Conservation (phyloP, 2,113 vertebrate genomes). For the Orientallactaga bullata region DNA sequence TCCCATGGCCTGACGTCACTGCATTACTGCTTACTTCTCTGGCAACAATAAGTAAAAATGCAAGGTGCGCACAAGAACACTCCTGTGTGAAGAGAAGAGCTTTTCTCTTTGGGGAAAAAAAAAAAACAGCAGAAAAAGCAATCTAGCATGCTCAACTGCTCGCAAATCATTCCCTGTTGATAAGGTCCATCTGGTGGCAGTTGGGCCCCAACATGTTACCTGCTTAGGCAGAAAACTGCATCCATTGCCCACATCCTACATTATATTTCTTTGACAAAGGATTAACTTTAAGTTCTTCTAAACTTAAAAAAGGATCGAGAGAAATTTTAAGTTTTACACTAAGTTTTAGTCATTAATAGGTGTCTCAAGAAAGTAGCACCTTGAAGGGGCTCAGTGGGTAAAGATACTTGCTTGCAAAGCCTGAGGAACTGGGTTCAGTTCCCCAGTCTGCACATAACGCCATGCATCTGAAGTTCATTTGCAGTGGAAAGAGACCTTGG, state of each 20-base stretch:
- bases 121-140: not conserved
- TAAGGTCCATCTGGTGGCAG: fast-evolving
- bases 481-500: too few relatives aligned
- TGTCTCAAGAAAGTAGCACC: not conserved
- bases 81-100: constrained; percentile 28
- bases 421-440: too few relatives aligned
- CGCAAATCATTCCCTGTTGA: not conserved
- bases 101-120: too few relatives aligned
- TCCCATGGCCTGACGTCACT: not conserved
- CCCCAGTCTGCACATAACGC: too few relatives aligned
- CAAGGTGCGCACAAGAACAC: not conserved
- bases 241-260: not conserved
- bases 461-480: too few relatives aligned
- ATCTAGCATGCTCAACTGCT: not conserved
- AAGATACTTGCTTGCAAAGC: too few relatives aligned
- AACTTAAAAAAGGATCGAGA: constrained; percentile 13
- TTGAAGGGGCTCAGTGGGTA: too few relatives aligned
- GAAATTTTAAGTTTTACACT: not conserved
- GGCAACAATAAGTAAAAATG: not conserved
- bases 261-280: not conserved
- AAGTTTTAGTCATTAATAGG: constrained; percentile 32
- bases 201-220: too few relatives aligned
- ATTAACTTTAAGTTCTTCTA: not conserved
- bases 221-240: not conserved
- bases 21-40: not conserved